Conservation (phyloP, 2,797 vertebrate species). For the Chaunax sp. region DNA sequence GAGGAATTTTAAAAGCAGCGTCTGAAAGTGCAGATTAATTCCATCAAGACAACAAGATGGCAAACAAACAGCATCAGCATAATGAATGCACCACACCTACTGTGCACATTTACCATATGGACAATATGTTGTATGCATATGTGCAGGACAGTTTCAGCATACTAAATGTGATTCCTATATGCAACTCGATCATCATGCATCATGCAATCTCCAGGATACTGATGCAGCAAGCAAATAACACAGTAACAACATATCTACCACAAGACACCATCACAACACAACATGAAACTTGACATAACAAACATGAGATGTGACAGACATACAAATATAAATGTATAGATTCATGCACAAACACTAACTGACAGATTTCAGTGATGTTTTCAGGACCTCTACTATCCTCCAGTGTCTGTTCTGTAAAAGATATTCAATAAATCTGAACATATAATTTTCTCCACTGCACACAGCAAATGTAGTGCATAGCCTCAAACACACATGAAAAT, state of each 20-base stretch:
- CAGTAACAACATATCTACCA: background rate
- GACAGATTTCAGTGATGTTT: too few relatives aligned
- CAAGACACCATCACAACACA: too few relatives aligned
- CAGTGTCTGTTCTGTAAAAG: too few relatives aligned
- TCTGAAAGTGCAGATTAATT: conserved; percentile 6
- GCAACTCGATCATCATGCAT: conserved; percentile 6
- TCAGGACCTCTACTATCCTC: too few relatives aligned
- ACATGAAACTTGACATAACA: background rate
- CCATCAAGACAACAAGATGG: background rate
- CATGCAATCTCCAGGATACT: background rate
- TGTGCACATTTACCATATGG: conserved; percentile 42
- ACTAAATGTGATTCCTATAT: conserved; percentile 20
- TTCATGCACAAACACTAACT: background rate
- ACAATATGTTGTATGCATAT: conserved; percentile 27
- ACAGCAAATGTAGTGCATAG: too few relatives aligned
- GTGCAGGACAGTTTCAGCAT: conserved; percentile 37
- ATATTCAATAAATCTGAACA: too few relatives aligned
- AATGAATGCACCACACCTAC: conserved; percentile 24
- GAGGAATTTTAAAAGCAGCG: conserved; percentile 7
- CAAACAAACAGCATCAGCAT: conserved; percentile 40
- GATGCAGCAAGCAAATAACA: background rate
- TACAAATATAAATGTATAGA: background rate
- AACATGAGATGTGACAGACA: background rate
- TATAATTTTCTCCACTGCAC: conserved; percentile 29
- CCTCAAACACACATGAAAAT: too few relatives aligned